Evolutionary conservation across 2,797 vertebrate genomes (phyloP).

Genomic region (Chaenodraco wilsoni): DNA sequence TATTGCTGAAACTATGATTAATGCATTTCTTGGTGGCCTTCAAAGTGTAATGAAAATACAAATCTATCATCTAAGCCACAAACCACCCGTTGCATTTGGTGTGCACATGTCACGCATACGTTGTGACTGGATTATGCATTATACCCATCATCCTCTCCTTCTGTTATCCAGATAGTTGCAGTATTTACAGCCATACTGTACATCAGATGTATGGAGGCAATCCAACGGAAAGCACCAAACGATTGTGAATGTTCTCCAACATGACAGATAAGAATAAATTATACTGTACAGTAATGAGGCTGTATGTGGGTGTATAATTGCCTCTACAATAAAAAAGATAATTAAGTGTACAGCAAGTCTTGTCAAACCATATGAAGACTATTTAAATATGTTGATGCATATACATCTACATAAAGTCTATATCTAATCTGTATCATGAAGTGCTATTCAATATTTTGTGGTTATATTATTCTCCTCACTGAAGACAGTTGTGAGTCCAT

Average conservation of each 20-base stretch:
- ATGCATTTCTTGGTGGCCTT: background rate
- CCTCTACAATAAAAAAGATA: background rate
- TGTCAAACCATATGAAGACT: background rate
- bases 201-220: constrained; percentile 18
- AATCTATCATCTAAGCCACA: background rate
- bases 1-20: background rate
- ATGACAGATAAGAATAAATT: constrained; percentile 18
- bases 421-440: background rate
- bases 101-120: background rate
- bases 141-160: constrained; percentile 15
- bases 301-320: constrained; percentile 1
- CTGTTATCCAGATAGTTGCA: constrained; percentile 29
- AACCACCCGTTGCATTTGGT: constrained; percentile 10
- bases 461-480: too few relatives aligned
- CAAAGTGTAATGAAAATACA: constrained; percentile 10
- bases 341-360: background rate
- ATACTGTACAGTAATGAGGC: background rate
- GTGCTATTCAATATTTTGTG: background rate
- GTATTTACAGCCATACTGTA: constrained; percentile 16
- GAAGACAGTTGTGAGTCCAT: too few relatives aligned
- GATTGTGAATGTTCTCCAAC: constrained; percentile 4
- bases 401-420: background rate
- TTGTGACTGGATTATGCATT: background rate
- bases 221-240: constrained; percentile 3
- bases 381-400: background rate